Base-by-base conservation (phyloP, 37 sponge, comb jelly and placozoan species). In the Aplysina aerophoba region DNA sequence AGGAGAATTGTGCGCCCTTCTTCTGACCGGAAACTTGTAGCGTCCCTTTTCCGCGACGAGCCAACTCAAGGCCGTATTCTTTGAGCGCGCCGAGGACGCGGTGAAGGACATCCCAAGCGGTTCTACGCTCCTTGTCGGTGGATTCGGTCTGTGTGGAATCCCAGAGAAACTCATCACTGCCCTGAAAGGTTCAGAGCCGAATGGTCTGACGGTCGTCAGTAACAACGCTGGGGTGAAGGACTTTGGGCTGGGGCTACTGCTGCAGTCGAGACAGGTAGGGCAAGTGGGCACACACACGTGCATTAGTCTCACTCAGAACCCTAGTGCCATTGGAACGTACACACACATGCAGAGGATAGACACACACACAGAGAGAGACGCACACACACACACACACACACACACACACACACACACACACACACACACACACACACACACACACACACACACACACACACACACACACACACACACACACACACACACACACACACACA, bases 71-170 rank as follows among this genome's bases (percentile, higher is more conserved):
- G 88, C 74, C 59, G 74, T 82, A 66, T 92, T 98, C 83, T 94
- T 85, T 81, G 89, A 92, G 20, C 81, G 36, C 55, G 85, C 89
- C 6, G 79, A 59, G 21, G 88, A 93, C 17, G 91, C 91, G 55
- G 86, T 98, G 5, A 62, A 55, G 44, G 99, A 93, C 53, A 89
- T 98, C 0, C 50, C 64, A 22, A 90, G 91, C 74, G 95, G 91
- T 22, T 73, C 84, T 11, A 95, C 69, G 35, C 94, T 96, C 27
- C 88, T 95, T 11, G 97, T 97, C 27, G 95, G 97, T 75, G 97
- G 98, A 17, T 98, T 98, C 82, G 99, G 99, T 20, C 80, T 98
- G 60, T 97, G 97, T 80, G 99, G 99, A 0, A 98, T 98, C 16
- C 99, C 99, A 64, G 99, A 98, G 84, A 95, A 94, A 55, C 90